Conservation (phyloP, 2,888 invertebrate genomes). For the Syrista parreyssii region DNA sequence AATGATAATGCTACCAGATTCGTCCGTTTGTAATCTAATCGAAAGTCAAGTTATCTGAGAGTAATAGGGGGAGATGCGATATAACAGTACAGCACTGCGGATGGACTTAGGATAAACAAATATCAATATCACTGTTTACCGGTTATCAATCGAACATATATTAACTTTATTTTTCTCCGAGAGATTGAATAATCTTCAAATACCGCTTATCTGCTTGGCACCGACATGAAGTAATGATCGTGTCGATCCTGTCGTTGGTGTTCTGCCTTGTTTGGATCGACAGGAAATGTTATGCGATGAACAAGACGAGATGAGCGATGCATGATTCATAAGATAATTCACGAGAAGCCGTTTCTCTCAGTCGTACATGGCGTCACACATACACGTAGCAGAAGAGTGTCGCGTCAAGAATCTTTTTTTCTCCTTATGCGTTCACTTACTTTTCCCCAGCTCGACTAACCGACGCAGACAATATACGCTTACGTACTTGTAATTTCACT, state of each 20-base stretch:
- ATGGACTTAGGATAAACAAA: background rate
- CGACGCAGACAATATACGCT: background rate
- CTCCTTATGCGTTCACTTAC: background rate
- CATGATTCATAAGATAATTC: background rate
- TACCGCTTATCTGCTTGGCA: background rate
- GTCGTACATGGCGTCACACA: background rate
- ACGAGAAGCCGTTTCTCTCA: background rate
- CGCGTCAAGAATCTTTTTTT: background rate
- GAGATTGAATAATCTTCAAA: background rate
- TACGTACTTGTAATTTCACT: background rate
- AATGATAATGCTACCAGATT: background rate
- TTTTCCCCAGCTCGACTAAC: background rate
- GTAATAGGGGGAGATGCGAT: background rate
- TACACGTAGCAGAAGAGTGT: background rate
- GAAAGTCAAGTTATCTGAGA: background rate
- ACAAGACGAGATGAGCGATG: background rate
- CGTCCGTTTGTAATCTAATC: background rate
- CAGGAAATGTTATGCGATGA: background rate
- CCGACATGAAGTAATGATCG: background rate
- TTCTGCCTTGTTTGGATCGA: background rate
- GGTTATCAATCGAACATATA: background rate
- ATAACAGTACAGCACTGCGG: background rate
- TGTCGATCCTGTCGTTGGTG: background rate
- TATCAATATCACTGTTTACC: background rate
- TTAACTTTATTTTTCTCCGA: background rate